phyloP scores from a whole-genome alignment of 1,140 invertebrate species.

The Aphidius gifuensis region DNA sequence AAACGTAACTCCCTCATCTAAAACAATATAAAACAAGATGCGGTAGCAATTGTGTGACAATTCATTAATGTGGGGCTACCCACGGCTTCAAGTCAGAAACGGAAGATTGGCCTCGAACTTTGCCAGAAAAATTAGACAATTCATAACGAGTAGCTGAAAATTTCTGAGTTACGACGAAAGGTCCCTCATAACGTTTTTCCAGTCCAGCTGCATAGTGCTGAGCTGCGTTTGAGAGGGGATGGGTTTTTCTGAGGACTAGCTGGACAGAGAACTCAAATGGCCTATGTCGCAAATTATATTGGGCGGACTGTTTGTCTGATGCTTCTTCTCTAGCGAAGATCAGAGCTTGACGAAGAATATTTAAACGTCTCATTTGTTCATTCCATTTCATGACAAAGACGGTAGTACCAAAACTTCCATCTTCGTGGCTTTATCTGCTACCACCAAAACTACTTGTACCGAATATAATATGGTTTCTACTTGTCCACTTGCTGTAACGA shows the following conservation, averaged over 20 bases:
- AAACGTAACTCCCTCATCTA: too few relatives aligned
- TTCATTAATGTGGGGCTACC: too few relatives aligned
- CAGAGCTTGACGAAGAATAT: background rate
- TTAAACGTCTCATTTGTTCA: conserved; percentile 4
- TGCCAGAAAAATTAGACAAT: background rate
- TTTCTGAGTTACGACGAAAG: background rate
- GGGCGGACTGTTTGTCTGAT: background rate
- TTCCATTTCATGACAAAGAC: too few relatives aligned
- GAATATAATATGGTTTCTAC: too few relatives aligned
- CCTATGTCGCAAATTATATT: conserved; percentile 10
- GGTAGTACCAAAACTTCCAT: too few relatives aligned
- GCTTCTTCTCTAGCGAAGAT: background rate
- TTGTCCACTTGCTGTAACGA: too few relatives aligned
- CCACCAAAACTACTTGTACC: too few relatives aligned
- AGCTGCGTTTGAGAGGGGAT: conserved; percentile 15
- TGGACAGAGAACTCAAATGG: conserved; percentile 10
- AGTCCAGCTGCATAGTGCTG: conserved; percentile 21
- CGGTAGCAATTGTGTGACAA: too few relatives aligned
- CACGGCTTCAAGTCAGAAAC: background rate
- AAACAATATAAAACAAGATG: too few relatives aligned
- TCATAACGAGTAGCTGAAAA: background rate
- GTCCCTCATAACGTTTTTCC: conserved; percentile 19
- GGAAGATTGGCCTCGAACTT: background rate
- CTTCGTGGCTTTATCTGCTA: too few relatives aligned
- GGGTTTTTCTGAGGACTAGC: conserved; percentile 14